These are phyloP conservation scores for Netelia melanura DNA, from an alignment of 2,888 invertebrate genomes.

Conservation along the genomic window DNA sequence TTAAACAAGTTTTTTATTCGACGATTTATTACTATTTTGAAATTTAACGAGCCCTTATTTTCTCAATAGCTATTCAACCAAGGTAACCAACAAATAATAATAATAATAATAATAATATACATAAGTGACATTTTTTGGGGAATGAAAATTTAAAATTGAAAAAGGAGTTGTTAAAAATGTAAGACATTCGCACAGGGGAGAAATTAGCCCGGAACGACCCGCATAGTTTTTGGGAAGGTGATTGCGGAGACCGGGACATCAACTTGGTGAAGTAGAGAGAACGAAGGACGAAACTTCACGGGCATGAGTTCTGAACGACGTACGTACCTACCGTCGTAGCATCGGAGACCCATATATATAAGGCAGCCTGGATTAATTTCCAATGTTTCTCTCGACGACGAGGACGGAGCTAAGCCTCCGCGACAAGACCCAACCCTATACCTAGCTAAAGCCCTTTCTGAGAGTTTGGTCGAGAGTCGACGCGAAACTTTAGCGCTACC, in stretches of 20 bases:
- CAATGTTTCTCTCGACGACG: constrained; percentile 61
- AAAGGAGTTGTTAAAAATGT: no score
- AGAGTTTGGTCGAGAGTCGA: constrained; percentile 31
- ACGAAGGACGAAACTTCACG: constrained; percentile 36
- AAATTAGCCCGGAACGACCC: constrained; percentile 4
- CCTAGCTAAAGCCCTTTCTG: constrained; percentile 4
- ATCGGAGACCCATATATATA: background rate
- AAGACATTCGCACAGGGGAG: no score
- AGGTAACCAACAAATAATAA: no score
- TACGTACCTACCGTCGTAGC: background rate
- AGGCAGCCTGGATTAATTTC: constrained; percentile 65
- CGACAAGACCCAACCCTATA: constrained; percentile 46
- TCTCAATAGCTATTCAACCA: no score
- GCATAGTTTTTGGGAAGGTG: background rate
- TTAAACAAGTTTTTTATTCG: no score
- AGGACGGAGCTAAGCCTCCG: constrained; percentile 47
- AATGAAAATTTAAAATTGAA: no score
- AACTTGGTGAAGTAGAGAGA: constrained; percentile 36
- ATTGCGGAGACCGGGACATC: constrained; percentile 4
- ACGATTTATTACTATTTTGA: no score
- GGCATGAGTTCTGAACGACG: constrained; percentile 7
- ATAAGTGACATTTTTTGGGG: no score
- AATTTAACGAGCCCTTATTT: no score
- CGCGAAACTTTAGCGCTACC: constrained; percentile 30
- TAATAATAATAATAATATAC: no score